These are phyloP conservation scores for Melieria crassipennis DNA, from an alignment of 2,888 invertebrate species.

Conservation along the genomic window DNA sequence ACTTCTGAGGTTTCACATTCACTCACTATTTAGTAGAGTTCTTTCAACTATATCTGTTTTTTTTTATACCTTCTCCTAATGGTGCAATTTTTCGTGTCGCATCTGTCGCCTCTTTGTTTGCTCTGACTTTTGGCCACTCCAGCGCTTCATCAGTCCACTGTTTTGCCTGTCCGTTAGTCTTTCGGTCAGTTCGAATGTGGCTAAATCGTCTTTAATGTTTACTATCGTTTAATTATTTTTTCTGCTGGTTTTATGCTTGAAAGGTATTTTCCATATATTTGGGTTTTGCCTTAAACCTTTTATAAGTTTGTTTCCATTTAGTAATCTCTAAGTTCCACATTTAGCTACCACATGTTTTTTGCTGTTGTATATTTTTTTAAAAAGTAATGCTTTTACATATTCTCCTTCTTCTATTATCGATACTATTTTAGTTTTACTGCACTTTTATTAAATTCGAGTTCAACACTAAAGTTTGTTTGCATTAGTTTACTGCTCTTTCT, in stretches of 20 bases:
- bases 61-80: too few species aligned
- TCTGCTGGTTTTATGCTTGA: background rate
- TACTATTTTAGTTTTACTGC: conserved; percentile 35
- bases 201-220: background rate
- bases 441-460: conserved; percentile 46
- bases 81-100: too few species aligned
- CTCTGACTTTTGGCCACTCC: background rate
- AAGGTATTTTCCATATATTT: conserved; percentile 4
- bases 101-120: background rate
- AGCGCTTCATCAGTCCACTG: background rate
- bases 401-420: conserved; percentile 37
- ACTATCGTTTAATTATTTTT: background rate
- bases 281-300: conserved; percentile 3
- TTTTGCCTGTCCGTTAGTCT: background rate
- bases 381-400: conserved; percentile 22
- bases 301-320: background rate
- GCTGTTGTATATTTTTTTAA: conserved; percentile 15
- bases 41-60: too few species aligned
- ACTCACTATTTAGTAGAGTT: too few species aligned
- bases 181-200: background rate
- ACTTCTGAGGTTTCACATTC: too few species aligned
- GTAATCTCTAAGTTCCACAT: conserved; percentile 27
- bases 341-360: conserved; percentile 21
- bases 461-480: conserved; percentile 38
- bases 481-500: conserved; percentile 28